phyloP scores from a whole-genome alignment of 2,888 invertebrate genomes.

The Epinotia ramella region DNA sequence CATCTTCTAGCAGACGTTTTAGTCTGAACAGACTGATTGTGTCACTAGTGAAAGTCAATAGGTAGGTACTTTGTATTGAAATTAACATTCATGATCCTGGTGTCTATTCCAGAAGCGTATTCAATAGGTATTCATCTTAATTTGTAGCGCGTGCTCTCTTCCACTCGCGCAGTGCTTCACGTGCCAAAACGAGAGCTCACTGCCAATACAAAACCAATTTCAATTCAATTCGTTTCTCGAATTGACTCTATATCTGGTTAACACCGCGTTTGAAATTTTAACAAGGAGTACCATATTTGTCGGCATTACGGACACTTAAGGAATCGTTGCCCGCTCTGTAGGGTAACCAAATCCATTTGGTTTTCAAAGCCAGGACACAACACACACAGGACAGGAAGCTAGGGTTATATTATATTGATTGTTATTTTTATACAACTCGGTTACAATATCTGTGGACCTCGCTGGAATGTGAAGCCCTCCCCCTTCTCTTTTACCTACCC shows the following conservation, averaged over 20 bases:
- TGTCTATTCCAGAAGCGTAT: not conserved
- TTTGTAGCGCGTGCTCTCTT: not conserved
- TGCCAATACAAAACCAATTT: not conserved
- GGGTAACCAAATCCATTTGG: slow-evolving; percentile 7
- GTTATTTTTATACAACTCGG: too few relatives aligned
- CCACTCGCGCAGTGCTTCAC: not conserved
- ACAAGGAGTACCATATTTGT: slow-evolving; percentile 47
- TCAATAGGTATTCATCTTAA: not conserved
- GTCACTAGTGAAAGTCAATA: not conserved
- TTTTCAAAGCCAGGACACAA: too few relatives aligned
- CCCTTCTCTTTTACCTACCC: too few relatives aligned
- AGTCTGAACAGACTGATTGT: not conserved
- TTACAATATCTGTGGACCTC: too few relatives aligned
- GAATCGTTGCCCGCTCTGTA: slow-evolving; percentile 16
- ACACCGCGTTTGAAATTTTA: slow-evolving; percentile 51
- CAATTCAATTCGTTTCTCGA: not conserved
- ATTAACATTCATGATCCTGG: not conserved
- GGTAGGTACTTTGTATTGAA: not conserved
- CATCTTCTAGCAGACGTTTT: too few relatives aligned
- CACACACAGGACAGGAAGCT: too few relatives aligned
- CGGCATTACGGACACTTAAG: slow-evolving; percentile 31
- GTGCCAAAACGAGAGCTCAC: not conserved
- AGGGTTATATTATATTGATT: too few relatives aligned
- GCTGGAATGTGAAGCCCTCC: too few relatives aligned
- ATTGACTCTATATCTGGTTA: slow-evolving; percentile 27